Evolutionary conservation across 1,140 invertebrate genomes (phyloP).

Genomic region (Lasaia peninsularis): DNA sequence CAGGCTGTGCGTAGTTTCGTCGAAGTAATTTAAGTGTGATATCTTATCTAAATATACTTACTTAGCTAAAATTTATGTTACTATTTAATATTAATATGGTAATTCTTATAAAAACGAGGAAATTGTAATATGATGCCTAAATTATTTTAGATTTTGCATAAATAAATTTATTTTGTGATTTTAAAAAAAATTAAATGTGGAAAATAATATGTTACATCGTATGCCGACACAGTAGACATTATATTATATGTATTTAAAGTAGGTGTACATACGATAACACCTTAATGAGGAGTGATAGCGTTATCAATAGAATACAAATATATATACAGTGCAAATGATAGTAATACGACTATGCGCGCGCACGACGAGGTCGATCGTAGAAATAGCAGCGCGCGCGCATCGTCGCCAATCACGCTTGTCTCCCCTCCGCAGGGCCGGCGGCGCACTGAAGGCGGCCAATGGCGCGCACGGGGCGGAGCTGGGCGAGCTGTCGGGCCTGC

Average conservation of each 20-base stretch:
- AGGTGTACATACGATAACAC: background rate
- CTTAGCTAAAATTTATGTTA: too few relatives aligned
- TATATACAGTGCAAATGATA: constrained; percentile 42
- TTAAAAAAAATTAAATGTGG: too few relatives aligned
- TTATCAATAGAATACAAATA: constrained; percentile 14
- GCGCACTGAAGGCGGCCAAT: constrained; percentile 69
- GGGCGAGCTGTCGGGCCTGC: constrained; percentile 73
- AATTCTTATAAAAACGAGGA: too few relatives aligned
- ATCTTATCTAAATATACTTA: too few relatives aligned
- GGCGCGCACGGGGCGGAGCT: constrained; percentile 77
- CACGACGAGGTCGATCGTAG: constrained; percentile 44
- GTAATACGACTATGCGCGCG: constrained; percentile 48
- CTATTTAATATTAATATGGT: too few relatives aligned
- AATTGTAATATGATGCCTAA: too few relatives aligned
- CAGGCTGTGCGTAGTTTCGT: too few relatives aligned
- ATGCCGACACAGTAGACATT: background rate
- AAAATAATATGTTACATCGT: too few relatives aligned
- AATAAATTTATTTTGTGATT: too few relatives aligned
- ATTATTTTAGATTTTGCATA: too few relatives aligned
- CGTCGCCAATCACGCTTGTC: constrained; percentile 62
- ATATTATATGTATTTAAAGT: background rate
- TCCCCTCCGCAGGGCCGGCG: constrained; percentile 73
- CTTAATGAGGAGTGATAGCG: background rate
- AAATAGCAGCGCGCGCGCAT: constrained; percentile 61
- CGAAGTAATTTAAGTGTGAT: too few relatives aligned